Conservation (phyloP, 1,140 invertebrate genomes). For the Lordiphosa stackelbergi region DNA sequence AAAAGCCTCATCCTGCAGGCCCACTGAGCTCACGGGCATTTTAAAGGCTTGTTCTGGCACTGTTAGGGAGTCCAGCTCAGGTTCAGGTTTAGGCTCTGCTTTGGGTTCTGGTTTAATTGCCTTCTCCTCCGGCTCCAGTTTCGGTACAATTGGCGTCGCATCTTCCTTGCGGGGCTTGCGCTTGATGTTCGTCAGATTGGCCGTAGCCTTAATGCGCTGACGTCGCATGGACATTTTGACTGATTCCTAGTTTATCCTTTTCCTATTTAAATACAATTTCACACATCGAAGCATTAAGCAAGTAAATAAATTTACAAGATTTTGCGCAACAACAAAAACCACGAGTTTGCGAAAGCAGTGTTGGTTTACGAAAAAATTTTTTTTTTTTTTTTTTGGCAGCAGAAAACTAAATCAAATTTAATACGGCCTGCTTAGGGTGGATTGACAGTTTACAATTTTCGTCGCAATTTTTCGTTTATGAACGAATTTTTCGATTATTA, state of each 20-base stretch:
- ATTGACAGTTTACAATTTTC: too few relatives aligned
- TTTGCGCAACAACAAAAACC: conserved; percentile 8
- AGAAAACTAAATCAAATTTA: too few relatives aligned
- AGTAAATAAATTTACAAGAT: conserved; percentile 22
- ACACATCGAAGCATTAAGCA: conserved; percentile 41
- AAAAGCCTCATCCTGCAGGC: conserved; percentile 49
- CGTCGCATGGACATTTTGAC: conserved; percentile 76
- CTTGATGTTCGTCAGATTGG: conserved; percentile 68
- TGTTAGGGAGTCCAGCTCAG: conserved; percentile 2
- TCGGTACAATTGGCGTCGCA: conserved; percentile 3
- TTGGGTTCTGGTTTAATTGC: conserved; percentile 1
- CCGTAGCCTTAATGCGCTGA: conserved; percentile 78
- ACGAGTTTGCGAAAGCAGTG: too few relatives aligned
- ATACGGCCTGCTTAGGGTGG: too few relatives aligned
- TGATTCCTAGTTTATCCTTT: conserved; percentile 19
- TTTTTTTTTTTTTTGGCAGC: too few relatives aligned
- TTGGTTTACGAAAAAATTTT: too few relatives aligned
- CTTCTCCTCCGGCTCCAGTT: conserved; percentile 15
- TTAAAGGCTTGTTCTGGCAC: conserved; percentile 45
- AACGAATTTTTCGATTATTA: too few relatives aligned
- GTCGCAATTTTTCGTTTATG: too few relatives aligned
- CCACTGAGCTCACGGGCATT: conserved; percentile 46
- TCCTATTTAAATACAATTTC: conserved; percentile 17
- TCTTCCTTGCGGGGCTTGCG: conserved; percentile 61
- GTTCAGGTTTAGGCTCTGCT: too few relatives aligned